phyloP scores from a whole-genome alignment of 2,797 vertebrate species.

The Paramormyrops hopkinsi region DNA sequence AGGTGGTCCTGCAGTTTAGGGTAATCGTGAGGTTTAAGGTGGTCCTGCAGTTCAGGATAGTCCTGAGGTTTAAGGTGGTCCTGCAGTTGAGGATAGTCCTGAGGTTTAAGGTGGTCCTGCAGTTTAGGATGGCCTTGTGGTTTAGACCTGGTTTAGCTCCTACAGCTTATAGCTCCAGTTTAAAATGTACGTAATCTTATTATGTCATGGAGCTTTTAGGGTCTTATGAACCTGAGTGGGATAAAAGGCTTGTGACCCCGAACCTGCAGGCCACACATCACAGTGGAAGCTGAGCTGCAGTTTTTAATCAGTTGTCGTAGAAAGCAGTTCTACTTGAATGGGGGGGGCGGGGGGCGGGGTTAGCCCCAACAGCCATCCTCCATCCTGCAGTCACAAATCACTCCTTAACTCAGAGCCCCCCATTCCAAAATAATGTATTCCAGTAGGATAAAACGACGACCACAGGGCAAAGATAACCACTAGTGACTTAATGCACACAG shows the following conservation, averaged over 20 bases:
- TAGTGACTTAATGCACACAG: neutral
- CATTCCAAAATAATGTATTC: constrained; percentile 1
- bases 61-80: no score
- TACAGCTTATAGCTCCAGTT: neutral
- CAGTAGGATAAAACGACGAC: neutral
- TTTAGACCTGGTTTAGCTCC: neutral
- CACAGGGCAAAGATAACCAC: constrained; percentile 16
- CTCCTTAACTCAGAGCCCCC: neutral
- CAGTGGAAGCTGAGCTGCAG: neutral
- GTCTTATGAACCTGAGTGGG: neutral
- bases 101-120: neutral
- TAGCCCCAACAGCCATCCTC: neutral
- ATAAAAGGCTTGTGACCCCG: neutral
- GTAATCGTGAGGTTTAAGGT: neutral
- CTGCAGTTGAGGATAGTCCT: no score
- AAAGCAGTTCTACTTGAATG: neutral
- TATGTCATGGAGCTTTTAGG: neutral
- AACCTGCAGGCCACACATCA: neutral
- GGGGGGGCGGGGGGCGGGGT: neutral
- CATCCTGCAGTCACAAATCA: constrained; percentile 12
- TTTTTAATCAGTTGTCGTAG: neutral
- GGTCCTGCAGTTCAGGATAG: no score
- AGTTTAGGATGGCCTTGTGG: neutral
- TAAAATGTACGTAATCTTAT: neutral
- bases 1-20: neutral